These are phyloP conservation scores for Drosophila sucinea DNA, from an alignment of 1,140 invertebrate species.

Conservation along the genomic window DNA sequence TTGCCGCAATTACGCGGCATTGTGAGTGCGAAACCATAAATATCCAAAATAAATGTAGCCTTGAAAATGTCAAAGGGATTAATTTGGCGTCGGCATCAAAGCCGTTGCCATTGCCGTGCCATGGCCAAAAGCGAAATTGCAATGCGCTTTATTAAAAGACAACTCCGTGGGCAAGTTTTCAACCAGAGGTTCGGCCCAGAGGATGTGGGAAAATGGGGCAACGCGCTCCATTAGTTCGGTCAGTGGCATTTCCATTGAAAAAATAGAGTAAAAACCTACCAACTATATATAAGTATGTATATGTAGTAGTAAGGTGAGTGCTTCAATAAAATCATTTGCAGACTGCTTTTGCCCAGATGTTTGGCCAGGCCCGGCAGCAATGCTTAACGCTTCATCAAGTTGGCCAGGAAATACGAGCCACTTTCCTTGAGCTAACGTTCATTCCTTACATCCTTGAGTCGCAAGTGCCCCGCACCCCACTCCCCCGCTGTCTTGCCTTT, in stretches of 20 bases:
- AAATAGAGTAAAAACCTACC: not conserved
- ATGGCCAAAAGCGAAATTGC: slow-evolving; percentile 27
- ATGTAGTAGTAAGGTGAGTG: not conserved
- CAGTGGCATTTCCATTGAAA: slow-evolving; percentile 16
- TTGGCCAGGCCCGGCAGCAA: slow-evolving; percentile 16
- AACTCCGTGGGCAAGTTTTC: not conserved
- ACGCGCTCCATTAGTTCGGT: slow-evolving; percentile 30
- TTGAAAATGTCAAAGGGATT: slow-evolving; percentile 46
- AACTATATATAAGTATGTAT: not conserved
- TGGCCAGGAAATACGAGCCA: slow-evolving; percentile 25
- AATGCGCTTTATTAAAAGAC: slow-evolving; percentile 36
- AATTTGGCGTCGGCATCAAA: slow-evolving; percentile 29
- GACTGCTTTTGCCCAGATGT: slow-evolving; percentile 35
- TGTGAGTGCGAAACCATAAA: slow-evolving; percentile 43
- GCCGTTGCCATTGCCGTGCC: slow-evolving; percentile 22
- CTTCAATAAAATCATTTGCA: slow-evolving; percentile 46
- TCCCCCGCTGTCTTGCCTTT: not conserved
- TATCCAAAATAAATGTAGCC: slow-evolving; percentile 53
- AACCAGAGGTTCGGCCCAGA: not conserved
- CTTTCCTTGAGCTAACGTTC: slow-evolving; percentile 18
- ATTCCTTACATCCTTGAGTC: not conserved
- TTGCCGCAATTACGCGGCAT: slow-evolving; percentile 51
- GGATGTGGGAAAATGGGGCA: not conserved
- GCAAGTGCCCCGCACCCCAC: not conserved
- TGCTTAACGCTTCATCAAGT: slow-evolving; percentile 28